phyloP scores from a whole-genome alignment of 2,888 invertebrate genomes.

The Rhimphoctona megacephalus region DNA sequence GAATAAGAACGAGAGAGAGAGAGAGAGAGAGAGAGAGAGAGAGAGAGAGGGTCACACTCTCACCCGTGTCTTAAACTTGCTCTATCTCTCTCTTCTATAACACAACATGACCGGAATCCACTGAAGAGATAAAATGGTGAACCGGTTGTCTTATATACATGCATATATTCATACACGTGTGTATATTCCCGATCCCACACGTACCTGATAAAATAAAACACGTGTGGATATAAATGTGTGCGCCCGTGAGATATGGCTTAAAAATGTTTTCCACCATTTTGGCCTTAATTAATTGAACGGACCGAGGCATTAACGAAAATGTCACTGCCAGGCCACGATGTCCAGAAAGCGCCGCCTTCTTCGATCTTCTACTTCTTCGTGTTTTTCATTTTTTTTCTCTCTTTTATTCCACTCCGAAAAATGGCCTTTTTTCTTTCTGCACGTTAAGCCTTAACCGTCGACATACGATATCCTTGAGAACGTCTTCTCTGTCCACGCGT shows the following conservation, averaged over 20 bases:
- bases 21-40: constrained; percentile 48
- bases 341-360: constrained; percentile 62
- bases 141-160: constrained; percentile 63
- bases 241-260: constrained; percentile 52
- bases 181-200: constrained; percentile 41
- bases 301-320: constrained; percentile 69
- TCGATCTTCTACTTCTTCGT: constrained; percentile 37
- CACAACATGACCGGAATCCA: constrained; percentile 67
- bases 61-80: constrained; percentile 57
- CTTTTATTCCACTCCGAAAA: neutral
- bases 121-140: constrained; percentile 78
- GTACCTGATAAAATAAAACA: constrained; percentile 38
- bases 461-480: constrained; percentile 71
- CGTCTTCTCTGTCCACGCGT: constrained; percentile 64
- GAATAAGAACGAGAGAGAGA: constrained; percentile 57
- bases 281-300: constrained; percentile 76
- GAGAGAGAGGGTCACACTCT: constrained; percentile 54
- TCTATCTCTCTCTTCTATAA: constrained; percentile 56
- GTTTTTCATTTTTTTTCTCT: constrained; percentile 17
- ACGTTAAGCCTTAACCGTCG: constrained; percentile 45
- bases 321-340: constrained; percentile 63
- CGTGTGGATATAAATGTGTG: constrained; percentile 13
- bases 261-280: constrained; percentile 72
- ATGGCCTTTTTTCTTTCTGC: constrained; percentile 2
- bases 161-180: neutral